Conservation (phyloP, 2,888 invertebrate genomes). For the Limenitis camilla region DNA sequence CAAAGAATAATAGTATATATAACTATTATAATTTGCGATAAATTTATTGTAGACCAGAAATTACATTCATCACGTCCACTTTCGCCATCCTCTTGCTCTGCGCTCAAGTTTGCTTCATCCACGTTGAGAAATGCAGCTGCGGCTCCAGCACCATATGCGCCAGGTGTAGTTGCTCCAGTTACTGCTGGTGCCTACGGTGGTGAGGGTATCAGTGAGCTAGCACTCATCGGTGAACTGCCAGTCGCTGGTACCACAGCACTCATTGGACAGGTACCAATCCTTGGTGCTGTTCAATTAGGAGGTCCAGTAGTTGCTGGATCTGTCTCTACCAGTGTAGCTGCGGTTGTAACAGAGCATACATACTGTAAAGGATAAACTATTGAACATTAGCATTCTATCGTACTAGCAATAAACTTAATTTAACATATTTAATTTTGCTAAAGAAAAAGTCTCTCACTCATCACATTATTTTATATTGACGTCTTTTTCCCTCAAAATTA, state of each 20-base stretch:
- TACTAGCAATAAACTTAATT: too few relatives aligned
- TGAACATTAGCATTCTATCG: too few relatives aligned
- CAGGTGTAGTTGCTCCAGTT: neutral
- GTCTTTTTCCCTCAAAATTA: too few relatives aligned
- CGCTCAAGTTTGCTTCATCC: constrained; percentile 33
- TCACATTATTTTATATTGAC: too few relatives aligned
- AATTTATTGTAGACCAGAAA: neutral
- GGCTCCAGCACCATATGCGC: neutral
- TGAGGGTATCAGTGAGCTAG: constrained; percentile 33
- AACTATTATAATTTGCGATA: neutral
- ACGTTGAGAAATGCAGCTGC: constrained; percentile 26
- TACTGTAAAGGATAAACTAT: neutral
- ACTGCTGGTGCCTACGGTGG: constrained; percentile 27
- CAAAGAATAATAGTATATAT: too few relatives aligned
- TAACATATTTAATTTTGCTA: too few relatives aligned
- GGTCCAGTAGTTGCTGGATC: constrained; percentile 28
- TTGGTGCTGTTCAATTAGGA: constrained; percentile 31
- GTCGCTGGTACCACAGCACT: constrained; percentile 35
- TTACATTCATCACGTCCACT: constrained; percentile 29
- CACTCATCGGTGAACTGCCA: constrained; percentile 34
- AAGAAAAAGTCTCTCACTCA: too few relatives aligned
- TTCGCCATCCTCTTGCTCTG: constrained; percentile 32
- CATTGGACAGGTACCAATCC: constrained; percentile 30
- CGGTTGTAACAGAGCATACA: constrained; percentile 21
- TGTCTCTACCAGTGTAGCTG: constrained; percentile 29